Evolutionary conservation across 2,888 invertebrate species (phyloP).

Genomic region (Pollenia labialis): DNA sequence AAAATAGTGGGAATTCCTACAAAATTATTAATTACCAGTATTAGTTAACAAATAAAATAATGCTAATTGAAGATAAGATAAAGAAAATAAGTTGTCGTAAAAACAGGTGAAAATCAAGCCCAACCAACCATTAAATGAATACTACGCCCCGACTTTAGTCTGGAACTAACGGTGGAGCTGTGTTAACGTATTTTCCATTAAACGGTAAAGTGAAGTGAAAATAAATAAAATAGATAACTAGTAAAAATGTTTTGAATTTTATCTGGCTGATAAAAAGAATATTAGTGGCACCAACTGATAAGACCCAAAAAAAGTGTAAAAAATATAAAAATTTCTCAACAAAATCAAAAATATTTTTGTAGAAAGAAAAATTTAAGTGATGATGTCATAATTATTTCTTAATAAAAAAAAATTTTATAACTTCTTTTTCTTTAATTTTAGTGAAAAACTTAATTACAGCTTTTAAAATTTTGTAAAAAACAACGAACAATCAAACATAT

Average conservation of each 20-base stretch:
- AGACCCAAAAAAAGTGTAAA: slow-evolving; percentile 16
- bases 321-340: not conserved
- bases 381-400: slow-evolving; percentile 80
- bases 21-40: not conserved
- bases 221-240: slow-evolving; percentile 60
- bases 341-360: not conserved
- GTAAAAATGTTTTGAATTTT: slow-evolving; percentile 64
- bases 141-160: slow-evolving; percentile 80
- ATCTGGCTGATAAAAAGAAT: slow-evolving; percentile 75
- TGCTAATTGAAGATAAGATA: slow-evolving; percentile 67
- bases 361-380: slow-evolving; percentile 61
- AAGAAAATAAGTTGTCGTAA: slow-evolving; percentile 77
- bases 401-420: slow-evolving; percentile 49
- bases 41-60: not conserved
- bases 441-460: slow-evolving; percentile 73
- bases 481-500: slow-evolving; percentile 67
- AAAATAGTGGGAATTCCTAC: slow-evolving; percentile 35
- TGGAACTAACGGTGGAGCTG: slow-evolving; percentile 78
- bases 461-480: slow-evolving; percentile 57
- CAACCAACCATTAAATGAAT: slow-evolving; percentile 69
- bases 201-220: slow-evolving; percentile 63
- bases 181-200: slow-evolving; percentile 79
- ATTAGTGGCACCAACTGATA: slow-evolving; percentile 60
- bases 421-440: slow-evolving; percentile 71
- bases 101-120: slow-evolving; percentile 74